Conservation (phyloP, 1,140 invertebrate species). For the Micrasema longulum region DNA sequence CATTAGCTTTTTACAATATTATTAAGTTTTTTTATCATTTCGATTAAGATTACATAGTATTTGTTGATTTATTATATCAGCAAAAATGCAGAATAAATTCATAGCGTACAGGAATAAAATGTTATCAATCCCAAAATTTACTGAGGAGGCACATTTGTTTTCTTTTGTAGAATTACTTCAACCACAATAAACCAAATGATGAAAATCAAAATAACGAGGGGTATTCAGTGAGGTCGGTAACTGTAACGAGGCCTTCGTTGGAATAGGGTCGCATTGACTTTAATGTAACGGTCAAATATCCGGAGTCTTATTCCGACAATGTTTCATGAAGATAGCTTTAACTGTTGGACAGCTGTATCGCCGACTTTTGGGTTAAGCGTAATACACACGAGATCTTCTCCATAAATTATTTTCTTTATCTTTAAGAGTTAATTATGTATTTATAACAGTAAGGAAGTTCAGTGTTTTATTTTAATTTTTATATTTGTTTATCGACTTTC, state of each 20-base stretch:
- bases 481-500: too few species aligned
- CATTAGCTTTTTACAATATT: background rate
- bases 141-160: conserved; percentile 5
- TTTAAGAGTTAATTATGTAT: too few species aligned
- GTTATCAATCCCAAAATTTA: background rate
- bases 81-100: too few species aligned
- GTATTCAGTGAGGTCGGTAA: background rate
- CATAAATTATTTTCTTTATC: too few species aligned
- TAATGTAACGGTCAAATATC: conserved; percentile 30
- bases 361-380: background rate
- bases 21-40: background rate
- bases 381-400: too few species aligned
- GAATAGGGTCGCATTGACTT: conserved; percentile 27
- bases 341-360: conserved; percentile 17
- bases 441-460: too few species aligned
- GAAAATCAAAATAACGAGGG: conserved; percentile 32
- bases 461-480: too few species aligned
- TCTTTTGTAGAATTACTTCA: background rate
- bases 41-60: background rate
- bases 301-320: conserved; percentile 15
- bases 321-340: conserved; percentile 27
- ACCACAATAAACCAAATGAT: conserved; percentile 18
- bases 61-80: too few species aligned
- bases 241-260: background rate
- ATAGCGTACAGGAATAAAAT: too few species aligned